Evolutionary conservation across 2,888 invertebrate genomes (phyloP).

Genomic region (Machimus rusticus): DNA sequence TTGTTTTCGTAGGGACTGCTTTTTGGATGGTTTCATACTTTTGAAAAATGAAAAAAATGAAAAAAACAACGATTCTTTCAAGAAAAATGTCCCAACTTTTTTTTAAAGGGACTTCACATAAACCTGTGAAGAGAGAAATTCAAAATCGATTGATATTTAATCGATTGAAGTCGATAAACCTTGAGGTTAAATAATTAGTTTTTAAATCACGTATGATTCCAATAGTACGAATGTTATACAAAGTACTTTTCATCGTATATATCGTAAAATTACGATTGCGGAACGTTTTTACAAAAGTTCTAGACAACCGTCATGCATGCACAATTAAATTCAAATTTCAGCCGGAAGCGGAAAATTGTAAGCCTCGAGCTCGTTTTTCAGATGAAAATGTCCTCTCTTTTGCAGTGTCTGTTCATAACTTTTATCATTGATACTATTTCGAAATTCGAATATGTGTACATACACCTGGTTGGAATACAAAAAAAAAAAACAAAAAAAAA

Average conservation of each 20-base stretch:
- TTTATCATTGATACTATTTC: constrained; percentile 26
- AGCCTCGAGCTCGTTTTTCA: neutral
- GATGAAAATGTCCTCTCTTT: neutral
- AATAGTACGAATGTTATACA: neutral
- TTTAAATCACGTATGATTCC: neutral
- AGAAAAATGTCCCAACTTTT: neutral
- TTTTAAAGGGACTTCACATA: neutral
- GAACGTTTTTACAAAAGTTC: neutral
- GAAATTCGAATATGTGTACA: neutral
- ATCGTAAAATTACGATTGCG: neutral
- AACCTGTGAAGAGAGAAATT: neutral
- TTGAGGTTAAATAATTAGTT: neutral
- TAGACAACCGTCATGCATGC: neutral
- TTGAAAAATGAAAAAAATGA: neutral
- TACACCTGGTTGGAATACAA: neutral
- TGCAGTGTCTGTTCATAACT: constrained; percentile 16
- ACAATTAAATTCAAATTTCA: neutral
- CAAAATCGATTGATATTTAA: neutral
- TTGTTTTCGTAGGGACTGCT: neutral
- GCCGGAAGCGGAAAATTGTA: neutral
- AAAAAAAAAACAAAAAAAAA: neutral
- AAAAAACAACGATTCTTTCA: neutral
- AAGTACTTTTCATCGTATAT: neutral
- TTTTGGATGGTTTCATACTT: neutral
- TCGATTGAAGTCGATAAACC: neutral